Evolutionary conservation across 2,113 vertebrate species (phyloP).

Genomic region (Chelonoidis abingdonii): DNA sequence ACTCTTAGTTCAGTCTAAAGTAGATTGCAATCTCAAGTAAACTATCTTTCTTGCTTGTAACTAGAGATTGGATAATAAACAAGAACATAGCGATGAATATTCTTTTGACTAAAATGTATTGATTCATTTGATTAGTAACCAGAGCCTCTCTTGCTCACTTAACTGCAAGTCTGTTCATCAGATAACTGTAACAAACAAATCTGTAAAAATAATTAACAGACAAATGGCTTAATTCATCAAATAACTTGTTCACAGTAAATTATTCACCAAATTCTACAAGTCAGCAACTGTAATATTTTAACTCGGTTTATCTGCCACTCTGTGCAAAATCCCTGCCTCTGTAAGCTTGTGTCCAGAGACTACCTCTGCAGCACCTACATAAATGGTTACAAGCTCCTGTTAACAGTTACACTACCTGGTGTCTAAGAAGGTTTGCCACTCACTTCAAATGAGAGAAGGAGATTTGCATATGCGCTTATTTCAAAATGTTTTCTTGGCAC

Average conservation of each 20-base stretch:
- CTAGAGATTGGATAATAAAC: background rate
- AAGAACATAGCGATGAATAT: background rate
- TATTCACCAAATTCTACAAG: background rate
- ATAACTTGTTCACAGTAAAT: background rate
- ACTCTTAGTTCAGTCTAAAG: too few species aligned
- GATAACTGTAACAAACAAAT: background rate
- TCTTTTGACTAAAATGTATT: background rate
- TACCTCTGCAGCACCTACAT: background rate
- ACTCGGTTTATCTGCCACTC: background rate
- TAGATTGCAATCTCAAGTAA: too few species aligned
- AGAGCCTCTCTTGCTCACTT: background rate
- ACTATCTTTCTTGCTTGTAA: background rate
- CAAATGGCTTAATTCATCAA: background rate
- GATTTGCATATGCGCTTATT: background rate
- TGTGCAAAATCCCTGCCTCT: accelerated
- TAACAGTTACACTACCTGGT: background rate
- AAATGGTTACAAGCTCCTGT: background rate
- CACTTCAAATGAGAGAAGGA: background rate
- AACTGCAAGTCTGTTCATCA: background rate
- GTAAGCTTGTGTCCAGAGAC: background rate
- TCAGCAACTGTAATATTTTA: background rate
- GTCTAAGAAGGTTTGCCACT: background rate
- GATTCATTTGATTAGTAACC: background rate
- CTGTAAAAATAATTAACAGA: background rate
- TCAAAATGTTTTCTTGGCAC: background rate